Base-by-base conservation (phyloP, 2,888 invertebrate species). In the Molanna angustata region DNA sequence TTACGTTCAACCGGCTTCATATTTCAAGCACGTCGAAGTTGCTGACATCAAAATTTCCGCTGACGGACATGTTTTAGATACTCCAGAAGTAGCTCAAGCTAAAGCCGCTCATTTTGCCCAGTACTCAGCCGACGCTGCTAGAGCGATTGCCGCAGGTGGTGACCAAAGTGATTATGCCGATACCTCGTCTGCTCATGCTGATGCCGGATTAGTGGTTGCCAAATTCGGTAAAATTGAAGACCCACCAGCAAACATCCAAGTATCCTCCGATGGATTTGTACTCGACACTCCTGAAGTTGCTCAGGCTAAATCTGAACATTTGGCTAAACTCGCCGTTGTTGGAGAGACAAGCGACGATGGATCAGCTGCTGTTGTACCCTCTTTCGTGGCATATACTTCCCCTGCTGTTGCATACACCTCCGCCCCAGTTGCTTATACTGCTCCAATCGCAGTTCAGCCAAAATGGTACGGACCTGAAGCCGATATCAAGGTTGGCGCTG, bases 41-140 rank as follows among this genome's bases (percentile, higher is more conserved):
- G 54, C 57, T n/a, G 22, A 55, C 21, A 39, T 57, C 43, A 21
- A 52, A 46, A 22, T 57, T 14, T 49, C 49, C n/a, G 49, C 54
- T 41, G 17, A 41, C 21, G 41, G 41, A 41, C 41, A 21, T 17
- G 41, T 41, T 19, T 19, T 41, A 4, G 41, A 41, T 20, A 80
- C 80, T 42, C 80, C 80, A 54, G 82, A 82, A 67, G 82, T 83
- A 31, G 80, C 81, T 57, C 79, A 78, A 59, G 82, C 82, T 27
- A 78, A 78, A 62, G 78, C 80, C 51, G 74, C 78, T 41, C 82
- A 82, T 66, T 74, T 80, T 59, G 80, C 80, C 58, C 55, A 52
- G 22, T 58, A 50, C 21, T 80, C 80, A 54, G 73, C 74, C 59
- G 68, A 69, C 56, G 70, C 73, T 61, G 69, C 69, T 52, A 67